These are phyloP conservation scores for Nesogale talazaci DNA, from an alignment of 2,113 vertebrate species.

Conservation along the genomic window DNA sequence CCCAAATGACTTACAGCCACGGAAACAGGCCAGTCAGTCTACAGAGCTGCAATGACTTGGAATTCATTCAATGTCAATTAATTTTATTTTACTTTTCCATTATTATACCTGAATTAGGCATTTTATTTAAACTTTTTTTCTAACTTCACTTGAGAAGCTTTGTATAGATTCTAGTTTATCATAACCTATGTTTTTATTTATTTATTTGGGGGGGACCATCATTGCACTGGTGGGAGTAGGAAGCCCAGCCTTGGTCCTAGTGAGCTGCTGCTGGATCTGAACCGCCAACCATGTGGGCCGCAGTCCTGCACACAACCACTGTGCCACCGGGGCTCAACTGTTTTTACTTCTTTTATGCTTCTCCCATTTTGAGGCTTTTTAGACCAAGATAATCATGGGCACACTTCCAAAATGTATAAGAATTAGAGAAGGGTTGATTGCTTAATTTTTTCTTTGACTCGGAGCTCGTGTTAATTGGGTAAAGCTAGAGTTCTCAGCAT, in stretches of 20 bases:
- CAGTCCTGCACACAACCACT: no score
- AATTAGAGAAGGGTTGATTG: slow-evolving; percentile 58
- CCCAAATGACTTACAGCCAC: no score
- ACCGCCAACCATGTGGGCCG: no score
- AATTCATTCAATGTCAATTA: no score
- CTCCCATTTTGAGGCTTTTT: slow-evolving; percentile 55
- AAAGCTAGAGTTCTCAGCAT: slow-evolving; percentile 49
- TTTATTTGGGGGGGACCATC: no score
- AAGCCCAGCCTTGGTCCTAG: no score
- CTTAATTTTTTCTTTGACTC: slow-evolving; percentile 56
- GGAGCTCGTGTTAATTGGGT: slow-evolving; percentile 53
- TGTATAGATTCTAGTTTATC: slow-evolving; percentile 38
- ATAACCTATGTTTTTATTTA: slow-evolving; percentile 42
- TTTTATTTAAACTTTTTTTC: slow-evolving; percentile 64
- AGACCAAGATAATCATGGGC: slow-evolving; percentile 50
- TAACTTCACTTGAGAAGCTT: slow-evolving; percentile 48
- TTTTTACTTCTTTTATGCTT: neutral
- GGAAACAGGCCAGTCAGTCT: no score
- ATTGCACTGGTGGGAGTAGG: no score
- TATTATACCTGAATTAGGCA: slow-evolving; percentile 47
- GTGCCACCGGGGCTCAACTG: no score
- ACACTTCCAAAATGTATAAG: slow-evolving; percentile 60
- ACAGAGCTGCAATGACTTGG: no score
- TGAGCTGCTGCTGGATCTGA: no score
- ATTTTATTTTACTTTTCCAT: no score